phyloP scores from a whole-genome alignment of 2,113 vertebrate species.

The Pygoscelis antarcticus region DNA sequence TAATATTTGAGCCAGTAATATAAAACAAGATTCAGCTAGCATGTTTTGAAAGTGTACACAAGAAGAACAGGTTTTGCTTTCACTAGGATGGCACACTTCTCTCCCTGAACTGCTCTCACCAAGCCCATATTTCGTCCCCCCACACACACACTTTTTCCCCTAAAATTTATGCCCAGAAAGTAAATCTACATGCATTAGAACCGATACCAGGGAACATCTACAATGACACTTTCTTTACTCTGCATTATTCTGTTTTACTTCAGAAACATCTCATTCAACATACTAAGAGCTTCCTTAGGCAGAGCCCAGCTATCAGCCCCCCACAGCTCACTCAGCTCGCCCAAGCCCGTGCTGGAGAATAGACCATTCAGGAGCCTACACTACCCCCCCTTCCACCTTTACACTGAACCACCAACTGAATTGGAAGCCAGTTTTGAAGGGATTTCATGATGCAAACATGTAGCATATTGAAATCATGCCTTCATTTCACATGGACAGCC shows the following conservation, averaged over 20 bases:
- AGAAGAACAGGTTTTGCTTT: neutral
- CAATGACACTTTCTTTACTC: neutral
- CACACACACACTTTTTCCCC: neutral
- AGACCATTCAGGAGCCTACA: neutral
- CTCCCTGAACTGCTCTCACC: neutral
- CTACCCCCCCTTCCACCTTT: neutral
- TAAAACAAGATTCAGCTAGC: neutral
- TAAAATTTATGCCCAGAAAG: neutral
- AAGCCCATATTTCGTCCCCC: no score
- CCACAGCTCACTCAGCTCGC: neutral
- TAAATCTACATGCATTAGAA: neutral
- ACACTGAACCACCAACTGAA: neutral
- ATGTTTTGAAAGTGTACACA: neutral
- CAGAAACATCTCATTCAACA: neutral
- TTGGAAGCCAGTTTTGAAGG: neutral
- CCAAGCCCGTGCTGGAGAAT: accelerated
- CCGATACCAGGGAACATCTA: neutral
- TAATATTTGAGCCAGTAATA: neutral
- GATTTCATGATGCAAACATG: neutral
- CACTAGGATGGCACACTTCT: neutral
- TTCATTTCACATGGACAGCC: neutral
- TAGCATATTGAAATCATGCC: neutral
- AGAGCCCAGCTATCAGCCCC: neutral
- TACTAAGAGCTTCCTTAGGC: neutral
- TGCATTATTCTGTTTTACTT: neutral